Base-by-base conservation (phyloP, 2,797 vertebrate genomes). In the Myiotriccus ornatus region DNA sequence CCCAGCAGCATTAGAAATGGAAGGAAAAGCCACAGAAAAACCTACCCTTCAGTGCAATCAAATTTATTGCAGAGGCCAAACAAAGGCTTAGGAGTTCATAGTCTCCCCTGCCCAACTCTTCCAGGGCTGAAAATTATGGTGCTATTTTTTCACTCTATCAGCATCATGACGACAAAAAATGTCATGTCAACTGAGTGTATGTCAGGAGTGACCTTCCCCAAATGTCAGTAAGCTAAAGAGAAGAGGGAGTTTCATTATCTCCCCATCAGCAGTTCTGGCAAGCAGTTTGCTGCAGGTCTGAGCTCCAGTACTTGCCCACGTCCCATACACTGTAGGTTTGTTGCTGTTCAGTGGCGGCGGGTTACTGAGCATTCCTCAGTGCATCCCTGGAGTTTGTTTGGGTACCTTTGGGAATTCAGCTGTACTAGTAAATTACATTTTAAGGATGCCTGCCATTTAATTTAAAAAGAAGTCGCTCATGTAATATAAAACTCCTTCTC, bases 401-500 rank as follows among this genome's bases (percentile, higher is more conserved):
- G 70, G 74, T 93, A 63, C 80, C 39, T 74, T 87, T 39, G 80
- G 78, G 68, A 96, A 91, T 65, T 95, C 80, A 91, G 50, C 57
- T 52, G 11, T 80, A 65, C 59, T 82, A 30, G 43, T 84, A 95
- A 95, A 94, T 84, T 90, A 53, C 37, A 89, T 25, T 74, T 91
- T 93, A 92, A 93, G 37, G 52, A 88, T 68, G 25, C 20, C 34
- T 95, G 47, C 11, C 23, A 13, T 93, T 95, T 91, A 91, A 79
- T 81, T 90, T 89, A 46, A 87, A 94, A 96, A 93, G 52, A 80
- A 86, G 49, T 60, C 16, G 8, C 43, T 91, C 41, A 60, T 80
- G 73, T 64, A 94, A 75, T 44, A 93, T 68, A 94, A 95, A 95
- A 87, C 28, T 65, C 28, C 88, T 88, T 90, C 41, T 93, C n/a